Conservation (phyloP, 2,797 vertebrate species). For the Rhadinocentrus ornatus region DNA sequence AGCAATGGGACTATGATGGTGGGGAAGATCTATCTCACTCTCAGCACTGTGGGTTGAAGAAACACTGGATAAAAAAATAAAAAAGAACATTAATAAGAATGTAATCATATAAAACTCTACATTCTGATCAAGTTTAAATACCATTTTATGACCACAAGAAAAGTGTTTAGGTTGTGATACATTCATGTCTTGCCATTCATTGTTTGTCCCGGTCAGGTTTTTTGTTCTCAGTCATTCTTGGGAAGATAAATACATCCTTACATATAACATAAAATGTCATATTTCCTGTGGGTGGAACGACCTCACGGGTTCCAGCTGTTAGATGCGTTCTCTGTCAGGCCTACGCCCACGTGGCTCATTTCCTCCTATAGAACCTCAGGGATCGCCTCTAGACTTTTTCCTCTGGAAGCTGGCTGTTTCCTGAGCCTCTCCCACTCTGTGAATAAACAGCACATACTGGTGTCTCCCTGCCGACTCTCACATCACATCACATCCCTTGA, state of each 20-base stretch:
- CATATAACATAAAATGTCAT: slow-evolving; percentile 49
- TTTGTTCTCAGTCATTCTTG: background rate
- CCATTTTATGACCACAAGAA: background rate
- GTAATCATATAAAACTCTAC: no score
- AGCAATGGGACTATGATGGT: no score
- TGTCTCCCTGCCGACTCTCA: slow-evolving; percentile 20
- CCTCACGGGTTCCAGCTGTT: slow-evolving; percentile 47
- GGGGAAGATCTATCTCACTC: no score
- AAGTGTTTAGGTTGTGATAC: no score
- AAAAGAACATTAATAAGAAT: no score
- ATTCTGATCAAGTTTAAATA: background rate
- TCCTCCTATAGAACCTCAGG: slow-evolving; percentile 81
- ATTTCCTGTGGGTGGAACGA: slow-evolving; percentile 50
- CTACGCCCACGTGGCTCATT: slow-evolving; percentile 72
- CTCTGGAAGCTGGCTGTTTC: slow-evolving; percentile 77
- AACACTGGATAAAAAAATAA: no score
- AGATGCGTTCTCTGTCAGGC: slow-evolving; percentile 61
- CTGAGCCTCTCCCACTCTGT: slow-evolving; percentile 69
- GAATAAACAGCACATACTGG: slow-evolving; percentile 65
- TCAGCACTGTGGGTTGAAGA: no score
- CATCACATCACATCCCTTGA: slow-evolving; percentile 19
- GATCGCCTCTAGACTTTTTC: slow-evolving; percentile 57
- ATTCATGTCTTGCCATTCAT: background rate
- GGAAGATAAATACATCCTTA: slow-evolving; percentile 36
- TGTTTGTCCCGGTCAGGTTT: background rate